Base-by-base conservation (phyloP, 64 coral and sea anemone genomes). In the Pachyseris speciosa region DNA sequence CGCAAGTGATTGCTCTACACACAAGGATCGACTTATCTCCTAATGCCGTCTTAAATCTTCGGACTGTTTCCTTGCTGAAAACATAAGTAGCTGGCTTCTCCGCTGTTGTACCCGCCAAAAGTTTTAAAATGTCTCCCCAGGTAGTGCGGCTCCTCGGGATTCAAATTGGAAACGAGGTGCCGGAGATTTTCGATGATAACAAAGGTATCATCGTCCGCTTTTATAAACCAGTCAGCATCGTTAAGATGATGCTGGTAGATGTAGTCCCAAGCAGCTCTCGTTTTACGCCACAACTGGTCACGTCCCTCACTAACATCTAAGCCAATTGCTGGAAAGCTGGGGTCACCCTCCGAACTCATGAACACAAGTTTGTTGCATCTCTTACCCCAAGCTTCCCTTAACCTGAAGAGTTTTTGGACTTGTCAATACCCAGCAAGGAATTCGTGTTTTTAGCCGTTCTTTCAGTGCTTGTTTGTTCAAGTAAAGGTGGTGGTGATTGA, bases 401-500 rank as follows among this genome's bases (percentile, higher is more conserved):
- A 44, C 55, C 13, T 68, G 25, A 47, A 89, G 75, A 2, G 38
- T 94, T 22, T 74, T 49, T 1, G 92, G 92, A 43, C 75, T 83
- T 0, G 92, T 94, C 92, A 94, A 89, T 9, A 94, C 86, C 92
- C 92, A 94, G 75, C 92, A 94, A 2, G 89, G 60, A 41, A 94
- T 51, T 45, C 75, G 31, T 20, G 70, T 75, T 20, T 43, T 81
- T 22, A 84, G 81, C n/a, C 69, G 60, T 29, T 83, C 64, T 12
- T 84, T 37, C 43, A 53, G 53, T 34, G 78, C 75, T 61, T 84
- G 61, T 52, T 78, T 60, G 31, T 81, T 80, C 36, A 80, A 47
- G 44, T 77, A 84, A 9, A 44, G 86, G 19, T 90, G 44, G 16
- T 94, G 93, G 67, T 94, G 87, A 11, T n/a, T 52, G 71, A 63